Conservation (phyloP, 2,888 invertebrate genomes). For the Dimorphilus gyrociliatus region DNA sequence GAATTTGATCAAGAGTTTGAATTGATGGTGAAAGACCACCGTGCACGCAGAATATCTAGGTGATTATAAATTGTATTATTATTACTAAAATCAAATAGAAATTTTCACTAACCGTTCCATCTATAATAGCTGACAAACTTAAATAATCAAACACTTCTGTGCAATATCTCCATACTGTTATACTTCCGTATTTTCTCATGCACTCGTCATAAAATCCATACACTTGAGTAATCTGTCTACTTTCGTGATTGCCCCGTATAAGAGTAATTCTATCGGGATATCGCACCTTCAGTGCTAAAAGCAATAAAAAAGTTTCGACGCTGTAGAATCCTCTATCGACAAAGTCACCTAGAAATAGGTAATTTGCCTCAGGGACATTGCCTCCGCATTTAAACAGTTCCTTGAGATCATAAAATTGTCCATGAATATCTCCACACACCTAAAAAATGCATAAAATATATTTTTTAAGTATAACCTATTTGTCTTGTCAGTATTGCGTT, state of each 20-base stretch:
- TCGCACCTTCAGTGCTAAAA: constrained; percentile 87
- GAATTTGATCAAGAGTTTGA: constrained; percentile 92
- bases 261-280: constrained; percentile 97
- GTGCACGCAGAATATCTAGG: constrained; percentile 98
- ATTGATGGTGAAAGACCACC: constrained; percentile 96
- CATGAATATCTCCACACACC: constrained; percentile 98
- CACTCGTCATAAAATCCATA: constrained; percentile 99
- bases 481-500: too few relatives aligned
- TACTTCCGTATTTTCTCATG: constrained; percentile 89
- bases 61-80: too few relatives aligned
- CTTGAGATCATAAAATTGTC: constrained; percentile 91
- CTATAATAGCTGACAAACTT: constrained; percentile 86
- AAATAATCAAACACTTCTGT: constrained; percentile 98
- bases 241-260: constrained; percentile 96
- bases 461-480: too few relatives aligned
- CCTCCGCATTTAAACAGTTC: constrained; percentile 71
- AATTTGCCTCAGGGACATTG: constrained; percentile 97
- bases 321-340: constrained; percentile 98
- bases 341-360: constrained; percentile 98
- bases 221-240: constrained; percentile 96
- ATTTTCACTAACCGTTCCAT: too few relatives aligned
- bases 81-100: too few relatives aligned
- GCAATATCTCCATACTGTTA: constrained; percentile 97
- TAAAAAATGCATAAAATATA: too few relatives aligned
- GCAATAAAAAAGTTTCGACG: constrained; percentile 88